Evolutionary conservation across 2,797 vertebrate species (phyloP).

Genomic region (Ataeniobius toweri): DNA sequence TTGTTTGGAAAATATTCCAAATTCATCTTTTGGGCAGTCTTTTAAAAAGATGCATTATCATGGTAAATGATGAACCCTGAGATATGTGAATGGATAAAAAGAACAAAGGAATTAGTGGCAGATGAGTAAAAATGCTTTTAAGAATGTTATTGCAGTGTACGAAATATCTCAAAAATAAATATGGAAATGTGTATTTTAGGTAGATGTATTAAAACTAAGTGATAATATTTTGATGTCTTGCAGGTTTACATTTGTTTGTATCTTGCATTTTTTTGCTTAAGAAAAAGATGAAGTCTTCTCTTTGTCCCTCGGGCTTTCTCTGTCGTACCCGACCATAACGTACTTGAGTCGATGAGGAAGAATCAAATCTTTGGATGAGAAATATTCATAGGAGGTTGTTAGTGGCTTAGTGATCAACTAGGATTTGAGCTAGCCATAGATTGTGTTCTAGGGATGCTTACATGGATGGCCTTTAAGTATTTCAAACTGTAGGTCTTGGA

Average conservation of each 20-base stretch:
- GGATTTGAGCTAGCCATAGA: constrained; percentile 64
- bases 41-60: constrained; percentile 70
- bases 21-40: constrained; percentile 64
- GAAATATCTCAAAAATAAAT: constrained; percentile 82
- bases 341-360: constrained; percentile 69
- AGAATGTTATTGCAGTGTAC: constrained; percentile 87
- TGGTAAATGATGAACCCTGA: constrained; percentile 82
- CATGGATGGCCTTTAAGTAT: constrained; percentile 43
- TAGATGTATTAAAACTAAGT: constrained; percentile 80
- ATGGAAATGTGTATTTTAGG: constrained; percentile 83
- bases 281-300: constrained; percentile 85
- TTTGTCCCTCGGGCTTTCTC: constrained; percentile 75
- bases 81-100: constrained; percentile 83
- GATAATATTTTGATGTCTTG: constrained; percentile 78
- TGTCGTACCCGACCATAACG: constrained; percentile 67
- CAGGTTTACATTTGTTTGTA: constrained; percentile 83
- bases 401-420: constrained; percentile 59
- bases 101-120: constrained; percentile 66
- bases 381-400: constrained; percentile 65
- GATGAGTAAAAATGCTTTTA: constrained; percentile 70
- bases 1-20: constrained; percentile 33
- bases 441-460: constrained; percentile 58
- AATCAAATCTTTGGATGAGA: constrained; percentile 66
- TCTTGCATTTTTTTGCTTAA: constrained; percentile 74
- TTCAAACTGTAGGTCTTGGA: constrained; percentile 37